A percentile compares a stretch with the other conserved stretches of the same genome.
Conservation (phyloP, 1,140 invertebrate species). For the Tetramorium parvispinum region DNA sequence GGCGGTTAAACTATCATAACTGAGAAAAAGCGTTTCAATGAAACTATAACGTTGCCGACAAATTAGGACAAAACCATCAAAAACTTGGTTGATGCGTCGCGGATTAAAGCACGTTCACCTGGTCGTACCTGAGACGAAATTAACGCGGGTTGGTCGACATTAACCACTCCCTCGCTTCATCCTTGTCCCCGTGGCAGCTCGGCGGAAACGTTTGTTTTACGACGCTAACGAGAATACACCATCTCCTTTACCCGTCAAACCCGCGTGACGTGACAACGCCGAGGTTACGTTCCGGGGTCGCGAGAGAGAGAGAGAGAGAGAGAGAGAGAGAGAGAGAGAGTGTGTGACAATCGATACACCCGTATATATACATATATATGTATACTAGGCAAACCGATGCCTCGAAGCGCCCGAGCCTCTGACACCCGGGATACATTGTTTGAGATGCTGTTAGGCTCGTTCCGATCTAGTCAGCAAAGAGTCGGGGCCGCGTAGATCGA, state of each 20-base stretch:
- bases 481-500: slow-evolving; percentile 62
- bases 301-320: slow-evolving; percentile 35
- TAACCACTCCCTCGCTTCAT: neutral
- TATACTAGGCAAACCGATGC: slow-evolving; percentile 58
- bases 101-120: slow-evolving; percentile 28
- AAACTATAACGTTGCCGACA: neutral
- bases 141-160: neutral
- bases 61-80: slow-evolving; percentile 41
- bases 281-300: slow-evolving; percentile 57
- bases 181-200: neutral
- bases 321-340: slow-evolving; percentile 34
- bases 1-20: neutral
- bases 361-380: slow-evolving; percentile 63
- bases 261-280: slow-evolving; percentile 61
- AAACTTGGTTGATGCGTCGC: slow-evolving; percentile 2
- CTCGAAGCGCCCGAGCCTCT: slow-evolving; percentile 45
- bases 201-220: slow-evolving; percentile 61
- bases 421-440: slow-evolving; percentile 72
- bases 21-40: too few relatives aligned
- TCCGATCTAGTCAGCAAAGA: slow-evolving; percentile 72
- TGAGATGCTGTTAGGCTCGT: slow-evolving; percentile 73
- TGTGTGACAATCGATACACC: slow-evolving; percentile 70
- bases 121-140: slow-evolving; percentile 25
- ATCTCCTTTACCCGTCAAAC: slow-evolving; percentile 57
- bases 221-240: slow-evolving; percentile 50